Percentiles rank a stretch among this genome's conserved stretches.
Evolutionary conservation across 2,888 invertebrate genomes (phyloP).

Genomic region (Boloria selene): DNA sequence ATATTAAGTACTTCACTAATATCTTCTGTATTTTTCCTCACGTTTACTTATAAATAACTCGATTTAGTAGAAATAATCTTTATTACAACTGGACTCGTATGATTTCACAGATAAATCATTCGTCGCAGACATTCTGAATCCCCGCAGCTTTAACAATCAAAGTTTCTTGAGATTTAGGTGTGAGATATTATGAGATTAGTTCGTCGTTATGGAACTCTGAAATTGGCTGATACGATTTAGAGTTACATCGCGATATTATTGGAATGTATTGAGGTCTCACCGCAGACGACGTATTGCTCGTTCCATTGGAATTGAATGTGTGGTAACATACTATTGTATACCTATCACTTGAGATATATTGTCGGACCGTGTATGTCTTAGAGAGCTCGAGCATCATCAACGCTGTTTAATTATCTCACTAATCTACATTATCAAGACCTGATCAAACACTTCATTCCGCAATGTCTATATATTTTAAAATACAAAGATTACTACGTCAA

Average conservation of each 20-base stretch:
- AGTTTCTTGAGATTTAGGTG: conserved; percentile 31
- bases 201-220: conserved; percentile 18
- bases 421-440: too few species aligned
- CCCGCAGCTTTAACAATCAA: conserved; percentile 21
- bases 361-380: neutral
- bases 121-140: conserved; percentile 5
- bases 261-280: conserved; percentile 9
- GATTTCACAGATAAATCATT: conserved; percentile 18
- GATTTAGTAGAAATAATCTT: neutral
- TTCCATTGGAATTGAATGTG: conserved; percentile 12
- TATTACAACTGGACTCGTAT: neutral
- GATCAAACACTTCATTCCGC: too few species aligned
- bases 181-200: conserved; percentile 26
- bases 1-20: too few species aligned
- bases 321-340: conserved; percentile 5
- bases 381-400: too few species aligned
- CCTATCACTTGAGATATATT: conserved; percentile 9
- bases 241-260: conserved; percentile 12
- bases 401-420: too few species aligned
- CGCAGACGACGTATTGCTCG: conserved; percentile 8
- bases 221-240: conserved; percentile 22
- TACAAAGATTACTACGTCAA: too few species aligned
- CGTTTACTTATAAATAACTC: too few species aligned
- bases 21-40: too few species aligned
- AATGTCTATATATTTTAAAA: too few species aligned